These are phyloP conservation scores for Andrena chrysosceles DNA, from an alignment of 2,888 invertebrate genomes.

Conservation along the genomic window DNA sequence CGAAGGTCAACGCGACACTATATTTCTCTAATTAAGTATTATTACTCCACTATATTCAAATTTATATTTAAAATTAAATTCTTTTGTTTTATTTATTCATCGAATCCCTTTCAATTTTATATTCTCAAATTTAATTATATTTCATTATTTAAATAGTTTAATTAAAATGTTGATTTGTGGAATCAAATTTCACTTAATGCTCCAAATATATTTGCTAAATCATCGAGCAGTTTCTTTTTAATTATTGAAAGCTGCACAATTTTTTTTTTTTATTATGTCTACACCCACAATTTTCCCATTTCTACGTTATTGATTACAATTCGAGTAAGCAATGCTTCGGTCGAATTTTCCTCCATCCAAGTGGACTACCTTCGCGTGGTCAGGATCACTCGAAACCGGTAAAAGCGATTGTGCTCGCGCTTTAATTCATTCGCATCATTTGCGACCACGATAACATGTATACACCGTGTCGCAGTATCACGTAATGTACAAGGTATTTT, in stretches of 20 bases:
- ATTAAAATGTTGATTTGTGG: no score
- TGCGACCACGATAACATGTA: constrained; percentile 31
- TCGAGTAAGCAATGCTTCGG: neutral
- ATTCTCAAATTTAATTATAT: no score
- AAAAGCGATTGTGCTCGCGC: constrained; percentile 5
- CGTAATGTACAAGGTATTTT: constrained; percentile 23
- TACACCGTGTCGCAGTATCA: constrained; percentile 22
- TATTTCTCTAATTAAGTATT: no score
- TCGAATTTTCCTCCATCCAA: neutral
- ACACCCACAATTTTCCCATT: neutral
- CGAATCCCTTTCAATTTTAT: no score
- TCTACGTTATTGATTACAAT: neutral
- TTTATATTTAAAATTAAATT: no score
- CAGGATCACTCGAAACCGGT: constrained; percentile 29
- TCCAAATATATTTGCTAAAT: no score
- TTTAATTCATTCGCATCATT: constrained; percentile 49
- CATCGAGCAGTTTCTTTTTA: neutral
- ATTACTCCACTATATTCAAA: no score
- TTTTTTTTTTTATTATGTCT: no score
- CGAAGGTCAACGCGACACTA: no score
- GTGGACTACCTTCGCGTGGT: neutral
- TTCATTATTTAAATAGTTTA: no score
- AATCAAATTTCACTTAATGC: no score
- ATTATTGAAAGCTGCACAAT: neutral
- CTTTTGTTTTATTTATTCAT: no score